These are phyloP conservation scores for Syrmaticus mikado DNA, from an alignment of 2,113 vertebrate species.

Conservation along the genomic window DNA sequence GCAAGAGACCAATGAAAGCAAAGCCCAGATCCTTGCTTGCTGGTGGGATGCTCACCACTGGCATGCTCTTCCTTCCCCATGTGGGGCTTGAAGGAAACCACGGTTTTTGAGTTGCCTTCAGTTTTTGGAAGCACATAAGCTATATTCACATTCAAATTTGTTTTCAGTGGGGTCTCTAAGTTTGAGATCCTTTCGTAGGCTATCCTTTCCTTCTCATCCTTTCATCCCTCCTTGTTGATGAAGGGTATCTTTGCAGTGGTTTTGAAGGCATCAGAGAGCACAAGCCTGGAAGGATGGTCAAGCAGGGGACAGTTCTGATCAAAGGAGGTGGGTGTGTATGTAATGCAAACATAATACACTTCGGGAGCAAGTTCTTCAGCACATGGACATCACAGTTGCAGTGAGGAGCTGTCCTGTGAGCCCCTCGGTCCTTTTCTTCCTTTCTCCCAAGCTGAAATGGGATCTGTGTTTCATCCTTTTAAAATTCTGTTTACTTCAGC, in stretches of 20 bases:
- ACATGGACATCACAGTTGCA: background rate
- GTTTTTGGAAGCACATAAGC: background rate
- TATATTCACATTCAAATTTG: background rate
- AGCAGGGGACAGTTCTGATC: background rate
- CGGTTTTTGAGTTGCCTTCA: background rate
- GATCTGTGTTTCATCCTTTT: accelerated
- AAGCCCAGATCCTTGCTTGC: background rate
- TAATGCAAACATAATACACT: background rate
- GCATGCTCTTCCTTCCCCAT: accelerated
- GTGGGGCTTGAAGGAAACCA: background rate
- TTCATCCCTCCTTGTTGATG: background rate
- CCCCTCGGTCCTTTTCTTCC: background rate
- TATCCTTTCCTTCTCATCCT: background rate
- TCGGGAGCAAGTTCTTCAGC: background rate
- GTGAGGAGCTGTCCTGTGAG: background rate
- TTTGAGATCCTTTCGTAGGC: background rate
- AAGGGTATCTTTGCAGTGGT: background rate
- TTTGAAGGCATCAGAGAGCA: background rate
- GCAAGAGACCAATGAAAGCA: background rate
- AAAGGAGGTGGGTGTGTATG: background rate
- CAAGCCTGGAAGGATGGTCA: background rate
- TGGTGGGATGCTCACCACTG: background rate
- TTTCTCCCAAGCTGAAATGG: background rate
- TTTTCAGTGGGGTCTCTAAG: background rate
- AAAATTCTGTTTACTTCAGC: slow-evolving; percentile 44